Percentiles rank a stretch among this genome's conserved stretches.
Conservation (phyloP, 2,113 vertebrate genomes). For the Addax nasomaculatus region DNA sequence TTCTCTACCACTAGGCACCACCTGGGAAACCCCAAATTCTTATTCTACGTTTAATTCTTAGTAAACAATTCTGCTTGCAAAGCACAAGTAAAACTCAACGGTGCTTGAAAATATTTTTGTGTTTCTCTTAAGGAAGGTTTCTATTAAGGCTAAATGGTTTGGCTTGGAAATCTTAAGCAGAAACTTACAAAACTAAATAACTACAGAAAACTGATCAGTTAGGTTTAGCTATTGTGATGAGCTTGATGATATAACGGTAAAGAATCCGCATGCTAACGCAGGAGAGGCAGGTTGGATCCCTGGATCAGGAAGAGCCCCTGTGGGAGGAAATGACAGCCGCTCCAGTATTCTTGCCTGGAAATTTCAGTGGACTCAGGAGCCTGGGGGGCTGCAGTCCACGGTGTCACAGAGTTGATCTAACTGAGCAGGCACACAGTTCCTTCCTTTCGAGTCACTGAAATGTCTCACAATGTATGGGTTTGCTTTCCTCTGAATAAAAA, state of each 20-base stretch:
- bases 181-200: neutral
- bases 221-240: neutral
- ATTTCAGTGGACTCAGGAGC: neutral
- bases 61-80: neutral
- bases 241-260: neutral
- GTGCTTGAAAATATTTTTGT: neutral
- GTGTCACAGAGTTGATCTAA: neutral
- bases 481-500: neutral
- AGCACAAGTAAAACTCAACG: slow-evolving; percentile 17
- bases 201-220: neutral
- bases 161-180: neutral
- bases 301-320: neutral
- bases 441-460: neutral
- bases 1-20: neutral
- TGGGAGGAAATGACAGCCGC: neutral
- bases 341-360: neutral
- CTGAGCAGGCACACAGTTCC: neutral
- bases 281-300: neutral
- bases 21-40: neutral
- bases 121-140: neutral
- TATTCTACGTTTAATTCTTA: neutral
- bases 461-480: neutral
- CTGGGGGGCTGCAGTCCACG: neutral
- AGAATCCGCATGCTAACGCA: accelerated
- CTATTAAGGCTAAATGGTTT: neutral